Base-by-base conservation (phyloP, 2,113 vertebrate genomes). In the Sigmodon hispidus region DNA sequence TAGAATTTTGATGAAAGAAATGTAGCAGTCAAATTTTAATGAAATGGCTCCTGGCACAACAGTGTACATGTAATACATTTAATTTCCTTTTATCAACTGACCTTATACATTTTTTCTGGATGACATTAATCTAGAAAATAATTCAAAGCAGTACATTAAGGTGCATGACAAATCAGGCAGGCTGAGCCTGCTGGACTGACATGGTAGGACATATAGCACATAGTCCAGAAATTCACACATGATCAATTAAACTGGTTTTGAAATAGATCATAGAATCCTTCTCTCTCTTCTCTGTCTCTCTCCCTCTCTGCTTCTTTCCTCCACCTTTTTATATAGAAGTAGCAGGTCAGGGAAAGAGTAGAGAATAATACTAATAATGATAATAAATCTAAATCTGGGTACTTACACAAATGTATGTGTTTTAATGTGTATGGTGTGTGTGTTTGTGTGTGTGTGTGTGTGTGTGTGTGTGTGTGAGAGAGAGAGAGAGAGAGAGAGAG, bases 81-180 rank as follows among this genome's bases (percentile, higher is more conserved):
- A 34, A 34, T n/a, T 43, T 83, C 15, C n/a, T 81, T 16, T 22
- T 40, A 13, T 81, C 52, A 57, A 26, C 55, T 13, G 22, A 81
- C 6, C 0, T 12, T 29, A 17, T 43, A 43, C 1, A 29, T 16
- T 61, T 29, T 43, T 43, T 7, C 1, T 43, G 7, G 13, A 3
- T 83, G 3, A 83, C 1, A 1, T 80, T 43, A 83, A 61, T 22
- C n/a, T 61, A 61, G 55, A 83, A 83, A 83, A 43, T 61, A 83
- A 16, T 81, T 5, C n/a, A 40, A 81, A 59, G 7, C n/a, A 81
- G 21, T 15, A 40, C 57, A 6, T 59, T 40, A 83, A 83, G 11
- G 40, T 83, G n/a, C 5, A 29, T 61, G 55, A 31, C 17, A 43
- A 61, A 29, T 61, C n/a, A 29, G 22, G 0, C 61, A 43, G 7